Base-by-base conservation (phyloP, 2,113 vertebrate species). In the Tetrax tetrax region DNA sequence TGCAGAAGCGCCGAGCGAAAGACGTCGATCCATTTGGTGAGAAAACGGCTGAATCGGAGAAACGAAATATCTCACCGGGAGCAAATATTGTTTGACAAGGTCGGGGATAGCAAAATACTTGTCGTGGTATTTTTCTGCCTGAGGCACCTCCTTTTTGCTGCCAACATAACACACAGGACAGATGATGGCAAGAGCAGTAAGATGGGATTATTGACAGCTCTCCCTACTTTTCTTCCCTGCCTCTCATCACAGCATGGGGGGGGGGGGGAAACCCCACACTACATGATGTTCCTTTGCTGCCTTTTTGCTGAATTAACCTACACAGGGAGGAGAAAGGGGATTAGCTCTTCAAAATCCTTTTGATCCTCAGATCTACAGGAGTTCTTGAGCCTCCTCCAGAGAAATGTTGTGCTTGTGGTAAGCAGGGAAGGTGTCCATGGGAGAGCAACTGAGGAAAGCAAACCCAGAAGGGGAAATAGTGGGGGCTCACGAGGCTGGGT, bases 81-180 rank as follows among this genome's bases (percentile, higher is more conserved):
- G 65, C 60, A 90, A 93, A 90, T 37, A 51, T 33, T 71, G 53
- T 69, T 76, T 86, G 93, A 90, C 79, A 90, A 92, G 85, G 82
- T 90, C 7, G 2, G 71, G 75, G 69, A 33, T 12, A 94, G 87
- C 69, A 89, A 86, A 82, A 69, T 33, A 35, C 41, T 71, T 61
- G 31, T 69, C 19, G 33, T 2, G 16, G 64, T 64, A 28, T 89
- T 93, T 84, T 93, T 70, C 79, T 81, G 89, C 89, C 95, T 25
- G 29, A 96, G 75, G 95, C 70, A 66, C 63, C 87, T 89, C 83
- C 75, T 56, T 93, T 88, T 80, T 88, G 75, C 93, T 90, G 87
- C 89, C 88, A 85, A 13, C 38, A 7, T 23, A 18, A 31, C 11
- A 21, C 6, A 38, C 47, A 75, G 74, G 90, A 64, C 43, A 25